Evolutionary conservation across 2,113 vertebrate species (phyloP).

Genomic region (Stegastes partitus): DNA sequence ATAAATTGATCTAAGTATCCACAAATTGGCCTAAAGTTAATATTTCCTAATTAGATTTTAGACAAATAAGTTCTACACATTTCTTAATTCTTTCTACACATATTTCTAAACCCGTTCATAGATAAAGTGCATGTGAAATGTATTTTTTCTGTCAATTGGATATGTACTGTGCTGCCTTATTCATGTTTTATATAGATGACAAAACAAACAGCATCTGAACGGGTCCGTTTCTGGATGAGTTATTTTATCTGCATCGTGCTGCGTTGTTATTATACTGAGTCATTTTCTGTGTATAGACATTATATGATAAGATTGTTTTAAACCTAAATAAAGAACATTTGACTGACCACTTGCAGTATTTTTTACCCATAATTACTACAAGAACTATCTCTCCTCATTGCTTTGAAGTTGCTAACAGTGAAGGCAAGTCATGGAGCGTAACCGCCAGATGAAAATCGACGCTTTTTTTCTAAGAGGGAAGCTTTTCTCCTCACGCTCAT

Average conservation of each 20-base stretch:
- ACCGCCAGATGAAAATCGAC: neutral
- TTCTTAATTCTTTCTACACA: conserved; percentile 17
- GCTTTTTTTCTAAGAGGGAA: conserved; percentile 4
- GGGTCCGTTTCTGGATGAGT: conserved; percentile 30
- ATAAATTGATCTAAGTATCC: neutral
- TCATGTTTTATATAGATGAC: conserved; percentile 62
- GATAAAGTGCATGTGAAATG: conserved; percentile 57
- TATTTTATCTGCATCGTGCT: conserved; percentile 30
- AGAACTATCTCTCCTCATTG: neutral
- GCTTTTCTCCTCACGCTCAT: conserved; percentile 20
- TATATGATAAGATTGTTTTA: conserved; percentile 59
- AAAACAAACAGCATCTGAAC: conserved; percentile 48
- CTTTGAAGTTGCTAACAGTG: conserved; percentile 1
- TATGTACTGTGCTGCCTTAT: conserved; percentile 81
- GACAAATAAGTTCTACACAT: conserved; percentile 8
- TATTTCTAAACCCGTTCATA: conserved; percentile 42
- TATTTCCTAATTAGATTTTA: conserved; percentile 24
- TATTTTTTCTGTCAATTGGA: conserved; percentile 65
- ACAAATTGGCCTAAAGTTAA: neutral
- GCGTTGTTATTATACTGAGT: conserved; percentile 32
- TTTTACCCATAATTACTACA: conserved; percentile 10
- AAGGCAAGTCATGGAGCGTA: neutral
- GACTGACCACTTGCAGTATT: conserved; percentile 24
- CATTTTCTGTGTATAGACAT: conserved; percentile 61
- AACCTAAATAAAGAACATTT: conserved; percentile 76